Conservation (phyloP, 2,888 invertebrate genomes). For the Rhyacophila evoluta region DNA sequence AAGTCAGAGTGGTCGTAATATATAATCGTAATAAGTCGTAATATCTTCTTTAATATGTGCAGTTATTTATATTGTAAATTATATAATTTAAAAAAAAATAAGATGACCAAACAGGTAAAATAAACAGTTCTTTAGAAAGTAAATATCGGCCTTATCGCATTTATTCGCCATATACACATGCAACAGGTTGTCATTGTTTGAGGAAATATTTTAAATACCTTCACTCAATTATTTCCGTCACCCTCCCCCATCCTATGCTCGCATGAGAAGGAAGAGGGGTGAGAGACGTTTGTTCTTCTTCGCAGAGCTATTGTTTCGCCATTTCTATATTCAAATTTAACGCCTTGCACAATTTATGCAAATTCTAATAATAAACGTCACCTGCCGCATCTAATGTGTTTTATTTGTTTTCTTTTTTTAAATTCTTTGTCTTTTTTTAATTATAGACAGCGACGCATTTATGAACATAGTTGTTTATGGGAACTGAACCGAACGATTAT, state of each 20-base stretch:
- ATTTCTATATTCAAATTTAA: background rate
- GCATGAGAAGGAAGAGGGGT: background rate
- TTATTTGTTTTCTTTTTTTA: background rate
- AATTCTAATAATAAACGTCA: background rate
- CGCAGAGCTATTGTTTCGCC: background rate
- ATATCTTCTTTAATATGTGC: no score
- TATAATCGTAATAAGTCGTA: no score
- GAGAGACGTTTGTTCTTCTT: background rate
- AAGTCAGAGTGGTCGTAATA: no score
- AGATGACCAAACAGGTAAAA: no score
- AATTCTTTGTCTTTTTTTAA: background rate
- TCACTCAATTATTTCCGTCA: background rate
- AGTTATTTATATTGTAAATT: no score
- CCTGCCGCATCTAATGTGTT: background rate
- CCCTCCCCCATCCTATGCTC: background rate
- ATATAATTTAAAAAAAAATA: no score
- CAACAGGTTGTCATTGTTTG: background rate
- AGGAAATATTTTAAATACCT: background rate
- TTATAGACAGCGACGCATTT: no score
- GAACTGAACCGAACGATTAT: background rate
- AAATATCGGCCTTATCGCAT: no score
- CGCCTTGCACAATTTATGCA: background rate
- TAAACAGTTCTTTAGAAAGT: no score
- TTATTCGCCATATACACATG: background rate
- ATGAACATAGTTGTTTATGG: no score